Conservation (phyloP, 2,797 vertebrate species). For the Sebastes hopkinsi region DNA sequence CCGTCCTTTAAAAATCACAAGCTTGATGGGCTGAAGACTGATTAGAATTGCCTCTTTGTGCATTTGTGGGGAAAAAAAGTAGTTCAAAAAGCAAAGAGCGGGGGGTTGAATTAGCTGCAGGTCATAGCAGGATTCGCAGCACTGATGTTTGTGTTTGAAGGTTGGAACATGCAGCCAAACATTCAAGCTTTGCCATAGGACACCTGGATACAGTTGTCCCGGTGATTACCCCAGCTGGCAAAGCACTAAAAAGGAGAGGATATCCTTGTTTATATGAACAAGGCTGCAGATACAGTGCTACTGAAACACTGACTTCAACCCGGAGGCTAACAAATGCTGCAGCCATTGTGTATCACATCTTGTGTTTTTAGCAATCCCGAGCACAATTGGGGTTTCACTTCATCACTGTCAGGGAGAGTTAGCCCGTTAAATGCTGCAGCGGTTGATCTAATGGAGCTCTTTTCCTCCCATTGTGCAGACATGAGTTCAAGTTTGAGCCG, state of each 20-base stretch:
- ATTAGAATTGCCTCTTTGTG: neutral
- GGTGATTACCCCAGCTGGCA: constrained; percentile 43
- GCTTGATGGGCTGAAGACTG: neutral
- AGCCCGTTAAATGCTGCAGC: constrained; percentile 28
- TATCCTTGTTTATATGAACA: constrained; percentile 59
- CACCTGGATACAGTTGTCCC: constrained; percentile 1
- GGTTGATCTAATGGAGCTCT: constrained; percentile 63
- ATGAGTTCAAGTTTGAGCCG: constrained; percentile 56
- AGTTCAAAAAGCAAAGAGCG: constrained; percentile 3
- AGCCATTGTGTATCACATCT: constrained; percentile 27
- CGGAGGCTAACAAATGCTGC: constrained; percentile 10
- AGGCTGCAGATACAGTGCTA: constrained; percentile 34
- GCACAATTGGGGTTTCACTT: constrained; percentile 47
- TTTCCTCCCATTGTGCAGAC: constrained; percentile 55
- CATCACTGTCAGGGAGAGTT: constrained; percentile 61
- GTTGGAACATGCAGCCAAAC: constrained; percentile 11
- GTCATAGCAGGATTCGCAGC: constrained; percentile 5
- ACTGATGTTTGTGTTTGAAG: constrained; percentile 21
- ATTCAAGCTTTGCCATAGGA: constrained; percentile 22
- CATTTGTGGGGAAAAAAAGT: constrained; percentile 18
- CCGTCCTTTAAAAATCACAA: neutral
- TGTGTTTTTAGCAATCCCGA: constrained; percentile 45
- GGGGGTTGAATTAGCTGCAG: neutral
- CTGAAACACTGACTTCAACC: constrained; percentile 28
- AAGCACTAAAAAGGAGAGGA: constrained; percentile 33